Percentiles rank a stretch among this genome's conserved stretches.
Evolutionary conservation across 2,113 vertebrate species (phyloP).

Genomic region (Elephas maximus): DNA sequence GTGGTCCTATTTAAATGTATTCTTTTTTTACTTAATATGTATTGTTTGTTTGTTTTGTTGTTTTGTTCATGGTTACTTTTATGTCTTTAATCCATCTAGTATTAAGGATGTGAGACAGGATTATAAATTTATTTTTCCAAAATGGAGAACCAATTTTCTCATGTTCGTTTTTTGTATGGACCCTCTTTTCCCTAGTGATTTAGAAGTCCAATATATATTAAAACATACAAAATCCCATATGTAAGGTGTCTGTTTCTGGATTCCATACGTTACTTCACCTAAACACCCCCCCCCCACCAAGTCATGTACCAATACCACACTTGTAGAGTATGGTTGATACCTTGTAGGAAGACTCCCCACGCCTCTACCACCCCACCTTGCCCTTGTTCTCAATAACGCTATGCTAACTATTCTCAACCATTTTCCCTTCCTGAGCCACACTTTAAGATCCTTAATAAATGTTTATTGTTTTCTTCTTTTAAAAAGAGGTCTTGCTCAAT

Average conservation of each 20-base stretch:
- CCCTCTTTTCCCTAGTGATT: background rate
- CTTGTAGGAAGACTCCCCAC: background rate
- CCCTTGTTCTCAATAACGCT: background rate
- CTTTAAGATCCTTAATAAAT: background rate
- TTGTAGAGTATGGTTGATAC: background rate
- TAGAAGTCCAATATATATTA: background rate
- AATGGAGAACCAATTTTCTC: background rate
- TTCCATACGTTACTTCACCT: background rate
- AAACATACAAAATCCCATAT: background rate
- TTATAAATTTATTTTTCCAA: background rate
- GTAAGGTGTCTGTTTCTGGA: background rate
- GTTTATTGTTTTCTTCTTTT: background rate
- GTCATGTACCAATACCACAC: too few relatives aligned
- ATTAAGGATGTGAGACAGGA: background rate
- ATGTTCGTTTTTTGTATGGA: background rate
- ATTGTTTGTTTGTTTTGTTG: background rate
- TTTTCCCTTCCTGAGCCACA: background rate
- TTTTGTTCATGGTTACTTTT: background rate
- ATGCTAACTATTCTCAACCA: background rate
- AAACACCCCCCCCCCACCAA: background rate
- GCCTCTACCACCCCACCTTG: background rate
- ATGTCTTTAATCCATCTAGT: background rate
- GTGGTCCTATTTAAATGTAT: too few relatives aligned
- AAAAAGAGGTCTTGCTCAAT: background rate
- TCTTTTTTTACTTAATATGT: background rate